Conservation (phyloP, 2,113 vertebrate genomes). For the Prunella himalayana region DNA sequence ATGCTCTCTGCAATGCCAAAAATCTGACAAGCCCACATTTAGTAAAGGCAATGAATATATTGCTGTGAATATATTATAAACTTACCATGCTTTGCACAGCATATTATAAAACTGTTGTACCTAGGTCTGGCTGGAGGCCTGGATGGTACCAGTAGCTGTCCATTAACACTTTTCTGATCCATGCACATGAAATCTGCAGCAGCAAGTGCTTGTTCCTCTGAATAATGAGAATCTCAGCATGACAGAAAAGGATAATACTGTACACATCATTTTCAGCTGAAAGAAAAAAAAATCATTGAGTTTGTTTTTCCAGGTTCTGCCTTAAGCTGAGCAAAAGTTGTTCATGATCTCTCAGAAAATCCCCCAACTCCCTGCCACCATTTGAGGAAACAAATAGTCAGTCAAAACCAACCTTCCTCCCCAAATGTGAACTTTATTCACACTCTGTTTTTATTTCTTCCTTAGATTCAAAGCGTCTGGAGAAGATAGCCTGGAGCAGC, state of each 20-base stretch:
- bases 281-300: neutral
- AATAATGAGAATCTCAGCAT: neutral
- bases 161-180: neutral
- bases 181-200: neutral
- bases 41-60: neutral
- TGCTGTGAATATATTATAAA: neutral
- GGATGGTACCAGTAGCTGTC: neutral
- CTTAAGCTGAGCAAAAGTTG: neutral
- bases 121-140: neutral
- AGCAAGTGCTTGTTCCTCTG: neutral
- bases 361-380: neutral
- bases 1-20: neutral
- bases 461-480: neutral
- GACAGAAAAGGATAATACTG: neutral
- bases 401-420: constrained; percentile 6
- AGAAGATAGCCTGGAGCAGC: constrained; percentile 20
- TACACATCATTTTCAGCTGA: neutral
- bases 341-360: neutral
- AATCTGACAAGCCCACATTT: neutral
- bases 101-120: neutral
- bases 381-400: neutral
- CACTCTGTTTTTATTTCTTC: neutral
- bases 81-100: neutral
- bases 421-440: constrained; percentile 15
- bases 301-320: neutral